Percentiles rank a stretch among this genome's conserved stretches.
Evolutionary conservation across 2,888 invertebrate genomes (phyloP).

Genomic region (Cheilosia vulpina): DNA sequence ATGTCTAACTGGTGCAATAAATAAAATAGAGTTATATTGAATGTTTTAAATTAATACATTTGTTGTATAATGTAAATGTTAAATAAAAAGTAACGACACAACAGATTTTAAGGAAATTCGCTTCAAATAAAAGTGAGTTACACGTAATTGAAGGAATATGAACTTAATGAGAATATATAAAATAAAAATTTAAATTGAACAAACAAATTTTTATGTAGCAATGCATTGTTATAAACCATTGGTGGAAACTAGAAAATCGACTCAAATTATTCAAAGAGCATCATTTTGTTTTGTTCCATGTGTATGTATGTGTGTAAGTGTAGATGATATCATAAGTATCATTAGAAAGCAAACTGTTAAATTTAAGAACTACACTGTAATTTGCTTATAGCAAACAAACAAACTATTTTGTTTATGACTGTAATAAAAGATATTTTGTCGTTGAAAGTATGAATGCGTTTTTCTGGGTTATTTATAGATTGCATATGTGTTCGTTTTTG

Average conservation of each 20-base stretch:
- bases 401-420: slow-evolving; percentile 60
- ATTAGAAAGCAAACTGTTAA: slow-evolving; percentile 37
- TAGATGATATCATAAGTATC: slow-evolving; percentile 34
- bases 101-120: background rate
- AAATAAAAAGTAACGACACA: background rate
- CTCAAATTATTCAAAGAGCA: background rate
- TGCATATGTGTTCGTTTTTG: too few species aligned
- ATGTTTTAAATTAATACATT: slow-evolving; percentile 36
- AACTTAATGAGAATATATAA: background rate
- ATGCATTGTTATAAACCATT: slow-evolving; percentile 22
- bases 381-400: slow-evolving; percentile 38
- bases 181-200: background rate
- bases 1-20: slow-evolving; percentile 67
- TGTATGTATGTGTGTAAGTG: slow-evolving; percentile 25
- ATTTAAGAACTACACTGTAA: slow-evolving; percentile 34
- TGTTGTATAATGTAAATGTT: slow-evolving; percentile 37
- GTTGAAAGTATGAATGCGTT: slow-evolving; percentile 39
- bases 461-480: background rate
- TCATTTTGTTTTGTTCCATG: slow-evolving; percentile 22
- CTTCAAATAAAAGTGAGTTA: background rate
- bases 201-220: slow-evolving; percentile 36
- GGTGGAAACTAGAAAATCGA: slow-evolving; percentile 10
- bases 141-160: background rate
- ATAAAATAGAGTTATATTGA: slow-evolving; percentile 22
- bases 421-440: slow-evolving; percentile 65